These are phyloP conservation scores for Leptinotarsa haldemani DNA, from an alignment of 2,888 invertebrate species.

Conservation along the genomic window DNA sequence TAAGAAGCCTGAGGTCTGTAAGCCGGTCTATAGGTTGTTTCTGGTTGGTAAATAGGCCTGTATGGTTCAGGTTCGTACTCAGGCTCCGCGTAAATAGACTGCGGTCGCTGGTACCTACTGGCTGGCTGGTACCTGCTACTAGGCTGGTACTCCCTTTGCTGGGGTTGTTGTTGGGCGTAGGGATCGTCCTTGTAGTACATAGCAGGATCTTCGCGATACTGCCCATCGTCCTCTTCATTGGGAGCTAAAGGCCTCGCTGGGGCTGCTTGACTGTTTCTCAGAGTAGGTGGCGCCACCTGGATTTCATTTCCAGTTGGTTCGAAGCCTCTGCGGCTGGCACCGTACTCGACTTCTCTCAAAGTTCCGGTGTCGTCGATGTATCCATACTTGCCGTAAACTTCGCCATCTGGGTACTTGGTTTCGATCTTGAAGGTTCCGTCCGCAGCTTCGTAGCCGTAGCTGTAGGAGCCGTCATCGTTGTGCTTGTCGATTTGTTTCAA, in stretches of 20 bases:
- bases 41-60: slow-evolving; percentile 56
- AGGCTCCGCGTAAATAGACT: slow-evolving; percentile 47
- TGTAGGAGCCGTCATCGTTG: slow-evolving; percentile 89
- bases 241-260: slow-evolving; percentile 66
- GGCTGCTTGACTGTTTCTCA: slow-evolving; percentile 64
- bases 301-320: slow-evolving; percentile 82
- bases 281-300: slow-evolving; percentile 85
- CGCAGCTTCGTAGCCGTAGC: slow-evolving; percentile 88
- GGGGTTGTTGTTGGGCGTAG: slow-evolving; percentile 46
- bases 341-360: slow-evolving; percentile 84
- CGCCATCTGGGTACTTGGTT: slow-evolving; percentile 85
- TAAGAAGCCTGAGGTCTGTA: slow-evolving; percentile 59
- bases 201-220: slow-evolving; percentile 86
- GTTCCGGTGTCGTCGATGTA: slow-evolving; percentile 84
- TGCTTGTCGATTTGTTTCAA: slow-evolving; percentile 86
- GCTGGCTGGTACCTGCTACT: slow-evolving; percentile 42
- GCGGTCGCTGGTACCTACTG: slow-evolving; percentile 38
- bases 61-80: slow-evolving; percentile 47
- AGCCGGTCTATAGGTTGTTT: slow-evolving; percentile 54
- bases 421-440: slow-evolving; percentile 91
- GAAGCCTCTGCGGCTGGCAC: slow-evolving; percentile 84
- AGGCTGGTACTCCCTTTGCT: slow-evolving; percentile 28
- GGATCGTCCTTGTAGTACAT: slow-evolving; percentile 79
- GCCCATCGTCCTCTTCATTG: slow-evolving; percentile 84
- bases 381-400: slow-evolving; percentile 91